Base-by-base conservation (phyloP, 2,113 vertebrate species). In the Paratilapia polleni region DNA sequence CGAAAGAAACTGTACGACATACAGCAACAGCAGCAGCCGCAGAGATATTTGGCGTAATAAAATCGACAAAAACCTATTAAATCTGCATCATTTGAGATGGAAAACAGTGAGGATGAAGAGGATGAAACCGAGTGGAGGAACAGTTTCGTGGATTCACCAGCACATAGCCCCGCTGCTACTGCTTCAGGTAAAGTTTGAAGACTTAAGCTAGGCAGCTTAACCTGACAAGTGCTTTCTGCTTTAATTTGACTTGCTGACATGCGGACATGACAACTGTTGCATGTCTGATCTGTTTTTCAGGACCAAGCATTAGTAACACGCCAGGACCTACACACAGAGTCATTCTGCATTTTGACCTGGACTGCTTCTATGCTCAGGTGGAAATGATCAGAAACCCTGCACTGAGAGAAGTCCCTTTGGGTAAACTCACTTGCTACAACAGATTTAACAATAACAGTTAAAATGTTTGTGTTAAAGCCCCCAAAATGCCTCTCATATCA, bases 341-440 rank as follows among this genome's bases (percentile, higher is more conserved):
- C 63, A 94, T 98, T 58, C 80, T 97, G 6, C 97, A 99, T 57
- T 81, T 98, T 66, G 98, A 99, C 89, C 78, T 98, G 93, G 97
- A 99, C 82, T 99, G 98, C 83, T 98, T 97, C 92, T 99, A 99
- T 5, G 97, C 97, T 1, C 97, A 99, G 92, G 97, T 99, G 63
- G 98, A 99, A 93, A 99, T 97, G 97, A 96, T 98, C 87, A 95
- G 94, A 58, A 96, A 98, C 77, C 97, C 97, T 19, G 93, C 95
- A 19, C 88, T 98, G 49, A 96, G 95, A 91, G 92, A 92, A 57
- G 96, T 96, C 60, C 97, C 98, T 91, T 88, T 99, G 92, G 97
- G 98, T 99, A 96, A 82, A 94, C 73, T 36, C 0, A 59, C 28
- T 22, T 5, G 8, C 19, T 14, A 6, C 4, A 15, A 41, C 22